Evolutionary conservation across 2,888 invertebrate species (phyloP), one percentile per base, ranked within the genome.

Genomic region (Athetis lepigone): DNA sequence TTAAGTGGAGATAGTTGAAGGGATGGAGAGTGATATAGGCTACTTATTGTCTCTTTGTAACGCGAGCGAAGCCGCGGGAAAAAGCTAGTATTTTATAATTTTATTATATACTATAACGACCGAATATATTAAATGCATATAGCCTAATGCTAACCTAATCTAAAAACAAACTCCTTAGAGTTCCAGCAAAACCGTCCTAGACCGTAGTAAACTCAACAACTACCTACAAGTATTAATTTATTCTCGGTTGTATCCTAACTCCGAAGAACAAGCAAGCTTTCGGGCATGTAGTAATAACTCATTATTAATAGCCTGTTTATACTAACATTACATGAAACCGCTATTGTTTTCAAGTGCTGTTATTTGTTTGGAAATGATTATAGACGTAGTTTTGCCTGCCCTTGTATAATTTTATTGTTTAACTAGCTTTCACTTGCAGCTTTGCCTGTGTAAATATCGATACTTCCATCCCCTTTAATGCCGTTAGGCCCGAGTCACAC

Each of bases 251-350:
- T 7, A 60, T 13, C 16, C 7, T 16, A 29, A 46, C 21, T 45
- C 29, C 16, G 16, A 7, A 9, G n/a, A 37, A 56, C 25, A 19
- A 50, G 3, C 4, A 23, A 19, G 16, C 1, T 18, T n/a, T 56
- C 7, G 29, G 19, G 19, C 11, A 46, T 27, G 25, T 39, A n/a
- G 9, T 8, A 23, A 47, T 49, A 64, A 42, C n/a, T 64, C 27
- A 56, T 47, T 37, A 43, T 42, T 37, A 66, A 56, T 66, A 33
- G n/a, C 21, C 2, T 29, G 9, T 7, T 65, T n/a, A 25, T 18
- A 29, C 42, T 7, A 42, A 1, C 4, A 16, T 42, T 42, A 42
- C 13, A 3, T 36, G 2, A 6, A 21, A 16, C 11, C 3, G 2
- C 16, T 50, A 25, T 66, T 56, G 36, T 65, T 37, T 25, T 42